Evolutionary conservation across 2,797 vertebrate species (phyloP), one percentile per base, ranked within the genome.

Genomic region (Todus mexicanus): DNA sequence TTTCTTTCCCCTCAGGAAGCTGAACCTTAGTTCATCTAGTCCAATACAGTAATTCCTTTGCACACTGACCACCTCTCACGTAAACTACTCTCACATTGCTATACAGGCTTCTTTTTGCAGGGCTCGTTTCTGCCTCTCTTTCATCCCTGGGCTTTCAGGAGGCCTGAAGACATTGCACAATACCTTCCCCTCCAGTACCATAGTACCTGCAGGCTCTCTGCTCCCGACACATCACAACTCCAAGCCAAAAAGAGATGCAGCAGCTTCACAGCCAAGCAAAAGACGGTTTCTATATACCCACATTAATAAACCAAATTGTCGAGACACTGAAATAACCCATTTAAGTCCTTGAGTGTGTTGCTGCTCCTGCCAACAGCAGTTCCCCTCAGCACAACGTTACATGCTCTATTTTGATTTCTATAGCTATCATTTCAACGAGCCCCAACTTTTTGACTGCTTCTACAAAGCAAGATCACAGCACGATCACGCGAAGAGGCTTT

Each of bases 401-500:
- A 57, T 2, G 1, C 4, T 61, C 8, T 22, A 9, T 59, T 84
- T 69, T 35, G 23, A 57, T 65, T 87, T 63, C 75, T 40, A 2
- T 3, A 61, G 14, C 33, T 73, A 12, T 9, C 5, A 1, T 63
- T 84, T 61, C 35, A 61, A 11, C 6, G 3, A 83, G 29, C 22
- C 35, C 19, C 45, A 61, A 29, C 13, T 87, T 84, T 12, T n/a
- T n/a, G 15, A 65, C 10, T 53, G 26, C 31, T 65, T 80, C n/a
- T n/a, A 68, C 50, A 27, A 12, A 72, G 43, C 40, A 87, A 15
- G 11, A 40, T 35, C 33, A 37, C 1, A 7, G 45, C 43, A 84
- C 3, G 2, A 70, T 21, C 0, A 0, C 6, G 8, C 2, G 7
- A 68, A 70, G 27, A 69, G 16, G 20, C n/a, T n/a, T n/a, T 25